A percentile compares a stretch with the other conserved stretches of the same genome.
phyloP scores from a whole-genome alignment of 2,113 vertebrate genomes.

The Gracilinanus agilis region DNA sequence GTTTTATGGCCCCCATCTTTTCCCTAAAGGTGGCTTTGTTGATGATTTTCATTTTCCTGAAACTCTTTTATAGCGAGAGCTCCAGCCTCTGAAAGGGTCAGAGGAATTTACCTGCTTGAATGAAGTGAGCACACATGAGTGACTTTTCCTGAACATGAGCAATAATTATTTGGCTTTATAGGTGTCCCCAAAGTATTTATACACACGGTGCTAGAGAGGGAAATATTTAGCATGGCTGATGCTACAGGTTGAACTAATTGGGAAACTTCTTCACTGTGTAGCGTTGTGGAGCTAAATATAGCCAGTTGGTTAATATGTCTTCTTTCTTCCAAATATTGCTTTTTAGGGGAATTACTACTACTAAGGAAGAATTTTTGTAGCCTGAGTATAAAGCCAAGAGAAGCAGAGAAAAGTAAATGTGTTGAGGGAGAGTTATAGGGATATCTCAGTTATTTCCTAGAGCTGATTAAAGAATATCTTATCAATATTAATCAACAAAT shows the following conservation, averaged over 20 bases:
- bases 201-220: constrained; percentile 14
- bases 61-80: constrained; percentile 1
- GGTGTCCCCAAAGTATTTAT: constrained; percentile 32
- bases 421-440: not conserved
- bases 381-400: not conserved
- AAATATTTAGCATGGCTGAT: constrained; percentile 45
- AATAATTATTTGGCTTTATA: constrained; percentile 32
- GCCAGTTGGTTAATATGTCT: not conserved
- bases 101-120: constrained; percentile 12
- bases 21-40: not conserved
- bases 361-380: not conserved
- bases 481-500: not conserved
- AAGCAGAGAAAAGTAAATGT: not conserved
- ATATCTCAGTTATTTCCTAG: not conserved
- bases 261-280: not conserved
- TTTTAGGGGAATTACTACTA: not conserved
- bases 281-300: not conserved
- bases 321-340: not conserved
- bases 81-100: constrained; percentile 1
- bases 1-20: constrained; percentile 45
- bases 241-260: not conserved
- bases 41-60: not conserved
- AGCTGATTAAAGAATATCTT: not conserved
- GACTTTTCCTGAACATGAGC: constrained; percentile 32
- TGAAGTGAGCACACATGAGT: not conserved